Evolutionary conservation across 1,140 invertebrate genomes (phyloP).

Genomic region (Charaxes varanes): DNA sequence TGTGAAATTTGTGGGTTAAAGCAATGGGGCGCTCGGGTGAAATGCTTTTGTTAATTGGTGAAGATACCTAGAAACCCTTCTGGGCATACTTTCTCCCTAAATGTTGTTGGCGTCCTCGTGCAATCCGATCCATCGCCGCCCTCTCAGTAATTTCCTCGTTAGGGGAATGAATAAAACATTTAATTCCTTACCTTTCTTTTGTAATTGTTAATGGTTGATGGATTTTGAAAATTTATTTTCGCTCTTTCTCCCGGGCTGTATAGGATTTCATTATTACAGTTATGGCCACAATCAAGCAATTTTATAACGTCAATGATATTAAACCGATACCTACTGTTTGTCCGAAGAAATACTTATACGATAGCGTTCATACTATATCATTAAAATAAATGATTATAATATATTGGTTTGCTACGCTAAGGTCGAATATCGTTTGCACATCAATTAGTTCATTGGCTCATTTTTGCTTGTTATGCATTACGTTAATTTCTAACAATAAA

Average conservation of each 20-base stretch:
- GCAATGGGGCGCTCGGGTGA: constrained; percentile 28
- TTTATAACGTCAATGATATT: constrained; percentile 2
- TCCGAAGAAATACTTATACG: too few relatives aligned
- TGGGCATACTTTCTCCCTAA: constrained; percentile 59
- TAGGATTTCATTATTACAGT: constrained; percentile 33
- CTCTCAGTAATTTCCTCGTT: constrained; percentile 72
- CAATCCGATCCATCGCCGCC: constrained; percentile 65
- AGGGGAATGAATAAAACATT: constrained; percentile 73
- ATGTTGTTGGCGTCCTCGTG: constrained; percentile 57
- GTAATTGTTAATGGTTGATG: constrained; percentile 71
- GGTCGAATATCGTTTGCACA: too few relatives aligned
- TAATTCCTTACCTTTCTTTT: constrained; percentile 71
- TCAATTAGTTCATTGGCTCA: too few relatives aligned
- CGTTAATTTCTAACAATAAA: too few relatives aligned
- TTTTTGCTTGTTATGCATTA: too few relatives aligned
- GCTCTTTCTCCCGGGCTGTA: constrained; percentile 42
- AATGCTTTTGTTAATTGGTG: constrained; percentile 55
- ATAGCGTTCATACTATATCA: too few relatives aligned
- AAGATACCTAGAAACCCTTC: constrained; percentile 51
- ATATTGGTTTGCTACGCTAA: too few relatives aligned
- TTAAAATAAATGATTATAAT: too few relatives aligned
- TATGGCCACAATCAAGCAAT: constrained; percentile 29
- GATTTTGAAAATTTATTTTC: constrained; percentile 66
- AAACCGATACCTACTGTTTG: too few relatives aligned
- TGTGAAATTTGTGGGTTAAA: constrained; percentile 27